Base-by-base conservation (phyloP, 2,888 invertebrate genomes). In the Monopis laevigella region DNA sequence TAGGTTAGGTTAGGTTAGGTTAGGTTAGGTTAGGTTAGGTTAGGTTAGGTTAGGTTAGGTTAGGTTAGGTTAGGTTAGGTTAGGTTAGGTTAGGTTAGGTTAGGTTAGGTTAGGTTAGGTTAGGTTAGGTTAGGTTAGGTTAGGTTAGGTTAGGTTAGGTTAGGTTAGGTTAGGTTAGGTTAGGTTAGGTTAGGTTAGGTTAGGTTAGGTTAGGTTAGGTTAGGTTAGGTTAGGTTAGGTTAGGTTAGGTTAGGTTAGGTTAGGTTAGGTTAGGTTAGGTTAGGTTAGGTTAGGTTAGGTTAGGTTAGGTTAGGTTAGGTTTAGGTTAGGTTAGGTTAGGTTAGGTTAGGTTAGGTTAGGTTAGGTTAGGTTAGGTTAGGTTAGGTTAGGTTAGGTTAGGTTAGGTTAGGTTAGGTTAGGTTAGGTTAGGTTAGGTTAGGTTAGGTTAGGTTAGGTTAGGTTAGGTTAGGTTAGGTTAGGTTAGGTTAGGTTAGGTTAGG, bases 381-480 rank as follows among this genome's bases (percentile, higher is more conserved):
- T 45, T 44, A 39, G 38, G 12, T 35, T 14, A 16, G 35, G 12
- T 35, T 45, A 42, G 47, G 47, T 47, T 46, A 46, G 48, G 48
- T 48, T 46, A 47, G 50, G 48, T 48, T 46, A 46, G 46, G 46
- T 46, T 50, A 49, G 48, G 46, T 48, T 48, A 50, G 51, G 49
- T 51, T 49, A 46, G 48, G 45, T 48, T 46, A 45, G 46, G 51
- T 47, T 49, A 48, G 48, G 51, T 49, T 49, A 47, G 48, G 51
- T 49, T 51, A 47, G 49, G 49, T 48, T 48, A 47, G 51, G 49
- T 49, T 51, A 48, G 48, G 49, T 48, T 49, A 48, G 47, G 48
- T 50, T 52, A 48, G 49, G 51, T 50, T 52, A 48, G 50, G 49
- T 49, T 52, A 48, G 49, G 49, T 49, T 48, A 47, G 47, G 48